These are phyloP conservation scores for Tetragnatha versicolor DNA, from an alignment of 1,140 invertebrate species.

Conservation along the genomic window DNA sequence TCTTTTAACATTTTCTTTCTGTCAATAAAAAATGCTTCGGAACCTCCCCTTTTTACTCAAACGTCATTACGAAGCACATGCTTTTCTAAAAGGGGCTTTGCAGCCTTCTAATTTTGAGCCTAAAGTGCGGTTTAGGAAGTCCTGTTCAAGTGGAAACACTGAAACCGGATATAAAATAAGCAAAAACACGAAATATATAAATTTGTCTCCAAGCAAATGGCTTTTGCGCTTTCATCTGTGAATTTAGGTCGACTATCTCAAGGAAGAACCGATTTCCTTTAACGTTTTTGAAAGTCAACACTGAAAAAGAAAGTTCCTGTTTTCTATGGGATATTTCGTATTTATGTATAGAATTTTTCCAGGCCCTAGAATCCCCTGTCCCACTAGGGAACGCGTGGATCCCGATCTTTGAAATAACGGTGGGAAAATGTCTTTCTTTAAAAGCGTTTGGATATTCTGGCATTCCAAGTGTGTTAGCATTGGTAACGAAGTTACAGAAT, in stretches of 20 bases:
- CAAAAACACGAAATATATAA: conserved; percentile 20
- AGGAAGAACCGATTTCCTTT: conserved; percentile 13
- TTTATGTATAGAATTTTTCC: conserved; percentile 9
- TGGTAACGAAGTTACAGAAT: conserved; percentile 17
- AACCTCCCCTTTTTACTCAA: no score
- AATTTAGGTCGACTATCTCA: conserved; percentile 11
- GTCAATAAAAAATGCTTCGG: no score
- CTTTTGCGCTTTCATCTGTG: conserved; percentile 6
- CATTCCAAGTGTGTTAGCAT: not conserved
- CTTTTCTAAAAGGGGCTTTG: no score
- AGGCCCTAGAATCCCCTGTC: not conserved
- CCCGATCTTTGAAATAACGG: not conserved
- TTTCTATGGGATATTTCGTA: conserved; percentile 26
- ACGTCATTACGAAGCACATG: no score
- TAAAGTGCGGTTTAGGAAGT: conserved; percentile 5
- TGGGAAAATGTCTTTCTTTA: conserved; percentile 1
- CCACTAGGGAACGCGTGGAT: conserved; percentile 10
- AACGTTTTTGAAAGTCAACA: conserved; percentile 26
- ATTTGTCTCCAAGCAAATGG: conserved; percentile 22
- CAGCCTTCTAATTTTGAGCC: no score
- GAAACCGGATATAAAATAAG: conserved; percentile 20
- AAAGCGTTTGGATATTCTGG: not conserved
- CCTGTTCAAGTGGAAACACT: conserved; percentile 3
- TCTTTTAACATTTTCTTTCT: no score
- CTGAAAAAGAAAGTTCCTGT: conserved; percentile 10